Base-by-base conservation (phyloP, 1,140 invertebrate species). In the Drosophila seguyi region DNA sequence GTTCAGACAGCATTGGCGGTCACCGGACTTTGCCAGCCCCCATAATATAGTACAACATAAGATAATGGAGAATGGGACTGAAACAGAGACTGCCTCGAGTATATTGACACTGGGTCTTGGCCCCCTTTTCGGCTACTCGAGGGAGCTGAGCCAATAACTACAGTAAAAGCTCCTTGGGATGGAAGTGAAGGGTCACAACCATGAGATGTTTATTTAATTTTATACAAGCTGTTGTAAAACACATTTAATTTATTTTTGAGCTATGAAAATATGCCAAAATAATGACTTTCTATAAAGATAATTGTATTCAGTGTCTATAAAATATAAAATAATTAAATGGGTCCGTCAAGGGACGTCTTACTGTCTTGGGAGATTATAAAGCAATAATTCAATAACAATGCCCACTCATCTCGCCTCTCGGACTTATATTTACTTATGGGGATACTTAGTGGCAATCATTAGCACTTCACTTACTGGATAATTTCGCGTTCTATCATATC, bases 401-500 rank as follows among this genome's bases (percentile, higher is more conserved):
- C 18, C 31, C 13, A 53, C 14, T 53, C 31, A 22, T 53, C 48
- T 18, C 13, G 4, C 31, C 45, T 39, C 10, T 29, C 29, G 11
- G 14, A 13, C 13, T 34, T 34, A 48, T 41, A 31, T 42, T 36
- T 36, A 36, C 22, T 53, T 53, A 53, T 53, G 4, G 16, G 22
- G 57, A 29, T 10, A 52, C 18, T 52, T 18, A 34, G 34, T 34
- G 25, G 55, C 48, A 41, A 55, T 36, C 16, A 47, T 67, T 63
- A 22, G 25, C 36, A 86, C 86, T 90, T 69, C n/a, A 90, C 87
- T 90, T 77, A 90, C 86, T 90, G 86, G 22, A 90, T 82, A 50
- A 90, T 90, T 87, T 90, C 87, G 18, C 79, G 79, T 56, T 90
- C 86, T 60, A 90, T 90, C 86, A 90, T n/a, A n/a, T n/a, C n/a